These are phyloP conservation scores for Cyrtonyx montezumae DNA, from an alignment of 2,113 vertebrate species.

Conservation along the genomic window DNA sequence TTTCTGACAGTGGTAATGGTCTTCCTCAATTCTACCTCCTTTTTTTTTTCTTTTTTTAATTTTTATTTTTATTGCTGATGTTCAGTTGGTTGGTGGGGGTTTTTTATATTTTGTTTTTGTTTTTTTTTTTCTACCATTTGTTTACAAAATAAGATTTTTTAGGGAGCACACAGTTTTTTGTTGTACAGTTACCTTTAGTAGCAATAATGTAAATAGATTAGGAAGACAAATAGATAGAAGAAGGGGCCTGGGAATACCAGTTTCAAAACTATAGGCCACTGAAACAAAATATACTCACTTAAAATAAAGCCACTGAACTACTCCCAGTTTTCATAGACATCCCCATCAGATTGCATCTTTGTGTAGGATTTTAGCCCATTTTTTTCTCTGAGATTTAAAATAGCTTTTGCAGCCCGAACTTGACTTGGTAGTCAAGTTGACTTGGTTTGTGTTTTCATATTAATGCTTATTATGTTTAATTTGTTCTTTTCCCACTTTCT, in stretches of 20 bases:
- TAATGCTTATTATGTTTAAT: conserved; percentile 10
- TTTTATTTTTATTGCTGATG: too few species aligned
- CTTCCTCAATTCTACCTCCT: not conserved
- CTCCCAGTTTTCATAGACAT: not conserved
- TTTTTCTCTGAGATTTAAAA: not conserved
- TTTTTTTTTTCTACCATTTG: accelerated
- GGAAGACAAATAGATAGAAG: not conserved
- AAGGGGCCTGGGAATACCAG: not conserved
- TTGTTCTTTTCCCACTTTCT: not conserved
- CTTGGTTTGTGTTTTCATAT: not conserved
- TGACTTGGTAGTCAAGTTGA: not conserved
- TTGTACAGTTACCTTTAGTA: not conserved
- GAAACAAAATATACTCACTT: not conserved
- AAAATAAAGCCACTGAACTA: not conserved
- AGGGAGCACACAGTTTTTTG: not conserved
- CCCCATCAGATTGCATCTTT: not conserved
- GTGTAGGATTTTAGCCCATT: not conserved
- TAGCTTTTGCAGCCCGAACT: not conserved
- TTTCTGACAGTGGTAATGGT: not conserved
- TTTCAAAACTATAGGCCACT: not conserved
- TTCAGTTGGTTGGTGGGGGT: not conserved
- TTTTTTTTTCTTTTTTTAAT: not conserved
- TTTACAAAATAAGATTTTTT: not conserved
- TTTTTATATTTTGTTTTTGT: not conserved
- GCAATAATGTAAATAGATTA: not conserved